A percentile compares a stretch with the other conserved stretches of the same genome.
Conservation (phyloP, 2,113 vertebrate genomes). For the Gavia stellata region DNA sequence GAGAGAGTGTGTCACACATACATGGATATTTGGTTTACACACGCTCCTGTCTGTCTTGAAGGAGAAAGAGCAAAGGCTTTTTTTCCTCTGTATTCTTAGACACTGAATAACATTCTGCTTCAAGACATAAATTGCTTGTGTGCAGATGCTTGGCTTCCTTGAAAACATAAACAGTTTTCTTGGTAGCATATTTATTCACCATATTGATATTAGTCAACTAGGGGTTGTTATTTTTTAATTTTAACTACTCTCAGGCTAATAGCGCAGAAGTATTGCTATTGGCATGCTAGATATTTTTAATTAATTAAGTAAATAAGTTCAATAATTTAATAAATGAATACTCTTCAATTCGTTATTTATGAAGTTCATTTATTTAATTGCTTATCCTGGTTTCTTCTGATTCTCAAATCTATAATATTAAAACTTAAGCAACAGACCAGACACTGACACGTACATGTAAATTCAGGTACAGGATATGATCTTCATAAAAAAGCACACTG, state of each 20-base stretch:
- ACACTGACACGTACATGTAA: background rate
- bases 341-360: background rate
- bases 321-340: background rate
- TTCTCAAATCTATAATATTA: background rate
- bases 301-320: background rate
- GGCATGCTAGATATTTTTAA: background rate
- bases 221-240: background rate
- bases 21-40: background rate
- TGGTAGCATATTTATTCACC: background rate
- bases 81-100: background rate
- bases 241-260: background rate
- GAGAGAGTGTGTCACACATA: background rate
- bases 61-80: background rate
- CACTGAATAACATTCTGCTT: background rate
- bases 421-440: background rate
- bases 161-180: background rate
- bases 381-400: background rate
- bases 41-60: background rate
- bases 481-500: background rate
- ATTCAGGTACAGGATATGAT: background rate
- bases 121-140: background rate
- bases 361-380: background rate
- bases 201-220: background rate
- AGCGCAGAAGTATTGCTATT: background rate
- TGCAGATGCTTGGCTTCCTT: slow-evolving; percentile 2